phyloP scores from a whole-genome alignment of 2,888 invertebrate species.

The Coelinius sp. region DNA sequence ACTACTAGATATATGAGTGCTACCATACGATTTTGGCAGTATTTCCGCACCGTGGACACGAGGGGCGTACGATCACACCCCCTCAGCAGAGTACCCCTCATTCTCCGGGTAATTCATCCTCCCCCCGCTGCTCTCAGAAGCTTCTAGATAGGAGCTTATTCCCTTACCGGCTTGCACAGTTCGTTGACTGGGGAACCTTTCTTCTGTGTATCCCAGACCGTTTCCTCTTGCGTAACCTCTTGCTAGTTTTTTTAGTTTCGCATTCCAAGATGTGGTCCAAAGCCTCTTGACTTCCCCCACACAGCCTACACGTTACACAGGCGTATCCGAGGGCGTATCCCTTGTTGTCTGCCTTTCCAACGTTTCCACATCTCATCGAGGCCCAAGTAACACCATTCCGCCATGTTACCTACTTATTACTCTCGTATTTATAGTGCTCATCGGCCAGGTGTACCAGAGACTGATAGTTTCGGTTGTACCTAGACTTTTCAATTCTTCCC shows the following conservation, averaged over 20 bases:
- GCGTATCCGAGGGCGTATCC: no score
- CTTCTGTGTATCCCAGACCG: neutral
- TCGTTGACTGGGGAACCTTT: neutral
- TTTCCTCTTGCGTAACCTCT: neutral
- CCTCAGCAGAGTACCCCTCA: no score
- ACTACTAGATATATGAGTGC: no score
- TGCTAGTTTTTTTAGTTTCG: neutral
- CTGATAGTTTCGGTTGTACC: neutral
- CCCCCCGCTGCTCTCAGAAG: neutral
- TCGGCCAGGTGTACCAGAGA: neutral
- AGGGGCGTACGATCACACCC: no score
- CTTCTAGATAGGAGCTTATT: neutral
- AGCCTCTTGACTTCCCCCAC: neutral
- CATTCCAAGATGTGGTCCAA: conserved; percentile 3
- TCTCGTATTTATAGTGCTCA: neutral
- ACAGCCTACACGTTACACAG: neutral
- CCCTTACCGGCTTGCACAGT: neutral
- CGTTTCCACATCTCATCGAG: neutral
- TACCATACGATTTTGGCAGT: no score
- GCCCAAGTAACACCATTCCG: neutral
- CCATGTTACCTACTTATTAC: neutral
- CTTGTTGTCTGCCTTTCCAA: neutral
- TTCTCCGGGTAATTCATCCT: no score
- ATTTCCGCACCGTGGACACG: no score
- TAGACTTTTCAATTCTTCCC: neutral